Evolutionary conservation across 2,888 invertebrate genomes (phyloP), one percentile per base, ranked within the genome.

Genomic region (Cyclophora albipunctata): DNA sequence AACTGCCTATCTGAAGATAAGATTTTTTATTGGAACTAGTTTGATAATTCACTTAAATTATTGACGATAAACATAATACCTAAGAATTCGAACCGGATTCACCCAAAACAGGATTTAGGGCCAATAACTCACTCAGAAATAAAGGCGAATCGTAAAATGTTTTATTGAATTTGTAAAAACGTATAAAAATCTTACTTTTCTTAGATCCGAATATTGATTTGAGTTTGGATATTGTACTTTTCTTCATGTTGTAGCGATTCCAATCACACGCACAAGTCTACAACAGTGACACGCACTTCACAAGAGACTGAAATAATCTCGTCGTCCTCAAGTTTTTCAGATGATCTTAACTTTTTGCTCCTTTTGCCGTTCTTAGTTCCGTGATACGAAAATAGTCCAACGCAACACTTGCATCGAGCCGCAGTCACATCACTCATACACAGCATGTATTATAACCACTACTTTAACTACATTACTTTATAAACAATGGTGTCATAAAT

Each of bases 301-400:
- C 75, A 78, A 75, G 75, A 71, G 81, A 82, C 84, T 76, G 71
- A 86, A 87, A 87, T 86, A 87, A 79, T 80, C 78, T 79, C 79
- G 75, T 76, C 83, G 82, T 82, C 81, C 82, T 82, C 82, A 79
- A 85, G 81, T 86, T 87, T 86, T 87, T 86, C 79, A 81, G 79
- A 70, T 79, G 75, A 81, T 74, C 75, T 69, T 67, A 64, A 73
- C 81, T 82, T 87, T 88, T 88, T 87, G 86, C 80, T 86, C 84
- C 85, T 87, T 85, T 87, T 87, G 81, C 81, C 80, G 84, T 81
- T 86, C 85, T 86, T 88, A 88, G 86, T 88, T 88, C 88, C 87
- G 88, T 88, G 82, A 81, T 83, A 86, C 88, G 81, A 87, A 88
- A 88, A 88, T 88, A 88, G 87, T 82, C 70, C 73, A 75, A 76